Conservation (phyloP, 2,888 invertebrate genomes). For the Drosophila melanocephala region DNA sequence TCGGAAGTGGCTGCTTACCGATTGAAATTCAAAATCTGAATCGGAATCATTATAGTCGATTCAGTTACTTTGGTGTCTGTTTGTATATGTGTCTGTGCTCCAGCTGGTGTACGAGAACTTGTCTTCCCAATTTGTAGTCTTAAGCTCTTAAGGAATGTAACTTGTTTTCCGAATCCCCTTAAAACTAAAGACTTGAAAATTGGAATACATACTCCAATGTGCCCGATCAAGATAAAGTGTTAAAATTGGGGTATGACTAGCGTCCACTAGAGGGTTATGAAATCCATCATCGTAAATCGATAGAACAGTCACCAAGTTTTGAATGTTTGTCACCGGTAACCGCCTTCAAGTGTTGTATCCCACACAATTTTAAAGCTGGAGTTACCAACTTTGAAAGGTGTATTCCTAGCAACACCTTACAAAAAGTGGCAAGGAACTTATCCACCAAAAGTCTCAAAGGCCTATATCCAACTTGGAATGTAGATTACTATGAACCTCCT, state of each 20-base stretch:
- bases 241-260: not conserved
- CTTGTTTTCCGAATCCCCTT: not conserved
- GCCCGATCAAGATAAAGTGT: not conserved
- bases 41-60: not conserved
- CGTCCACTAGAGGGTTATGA: not conserved
- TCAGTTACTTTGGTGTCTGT: not conserved
- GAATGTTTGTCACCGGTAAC: no score
- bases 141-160: not conserved
- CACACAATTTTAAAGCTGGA: not conserved
- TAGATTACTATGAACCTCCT: not conserved
- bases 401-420: no score
- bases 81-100: not conserved
- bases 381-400: not conserved
- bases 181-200: not conserved
- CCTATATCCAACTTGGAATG: not conserved
- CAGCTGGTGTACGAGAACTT: not conserved
- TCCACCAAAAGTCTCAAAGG: not conserved
- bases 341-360: no score
- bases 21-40: not conserved
- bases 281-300: not conserved
- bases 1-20: not conserved
- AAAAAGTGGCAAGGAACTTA: not conserved
- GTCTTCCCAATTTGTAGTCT: not conserved
- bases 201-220: not conserved
- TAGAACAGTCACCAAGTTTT: not conserved